Conservation (phyloP, 2,888 invertebrate species). For the Poecilobothrus nobilitatus region DNA sequence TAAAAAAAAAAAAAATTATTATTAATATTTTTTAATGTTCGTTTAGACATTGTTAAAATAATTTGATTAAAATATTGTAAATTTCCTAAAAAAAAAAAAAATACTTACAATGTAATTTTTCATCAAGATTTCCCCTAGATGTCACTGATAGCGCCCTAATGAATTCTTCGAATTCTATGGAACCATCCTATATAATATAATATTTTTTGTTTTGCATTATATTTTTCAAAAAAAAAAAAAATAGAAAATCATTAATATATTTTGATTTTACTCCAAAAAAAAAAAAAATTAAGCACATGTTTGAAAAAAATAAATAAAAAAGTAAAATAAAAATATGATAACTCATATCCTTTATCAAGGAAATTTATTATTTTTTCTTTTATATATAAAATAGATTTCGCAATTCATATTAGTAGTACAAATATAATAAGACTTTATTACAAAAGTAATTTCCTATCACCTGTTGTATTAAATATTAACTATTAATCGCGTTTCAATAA, state of each 20-base stretch:
- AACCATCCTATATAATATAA: conserved; percentile 72
- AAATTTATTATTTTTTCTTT: too few relatives aligned
- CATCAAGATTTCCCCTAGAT: conserved; percentile 95
- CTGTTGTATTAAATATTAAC: too few relatives aligned
- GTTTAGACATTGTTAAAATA: background rate
- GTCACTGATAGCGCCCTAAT: conserved; percentile 96
- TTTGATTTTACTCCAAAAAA: too few relatives aligned
- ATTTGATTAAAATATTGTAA: background rate
- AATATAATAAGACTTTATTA: too few relatives aligned
- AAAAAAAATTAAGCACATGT: too few relatives aligned
- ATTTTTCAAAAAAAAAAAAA: conserved; percentile 10
- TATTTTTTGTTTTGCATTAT: conserved; percentile 9
- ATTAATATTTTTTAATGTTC: background rate
- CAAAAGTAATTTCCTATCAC: too few relatives aligned
- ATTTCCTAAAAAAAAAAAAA: background rate
- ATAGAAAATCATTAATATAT: conserved; percentile 9
- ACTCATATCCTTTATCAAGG: too few relatives aligned
- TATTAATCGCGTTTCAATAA: too few relatives aligned
- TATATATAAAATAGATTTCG: too few relatives aligned
- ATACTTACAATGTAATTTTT: conserved; percentile 94
- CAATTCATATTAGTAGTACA: too few relatives aligned
- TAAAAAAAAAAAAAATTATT: background rate
- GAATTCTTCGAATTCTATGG: conserved; percentile 98
- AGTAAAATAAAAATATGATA: too few relatives aligned
- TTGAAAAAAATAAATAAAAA: too few relatives aligned